Percentiles rank a stretch among this genome's conserved stretches.
Conservation (phyloP, 2,113 vertebrate genomes). For the Octodon degus region DNA sequence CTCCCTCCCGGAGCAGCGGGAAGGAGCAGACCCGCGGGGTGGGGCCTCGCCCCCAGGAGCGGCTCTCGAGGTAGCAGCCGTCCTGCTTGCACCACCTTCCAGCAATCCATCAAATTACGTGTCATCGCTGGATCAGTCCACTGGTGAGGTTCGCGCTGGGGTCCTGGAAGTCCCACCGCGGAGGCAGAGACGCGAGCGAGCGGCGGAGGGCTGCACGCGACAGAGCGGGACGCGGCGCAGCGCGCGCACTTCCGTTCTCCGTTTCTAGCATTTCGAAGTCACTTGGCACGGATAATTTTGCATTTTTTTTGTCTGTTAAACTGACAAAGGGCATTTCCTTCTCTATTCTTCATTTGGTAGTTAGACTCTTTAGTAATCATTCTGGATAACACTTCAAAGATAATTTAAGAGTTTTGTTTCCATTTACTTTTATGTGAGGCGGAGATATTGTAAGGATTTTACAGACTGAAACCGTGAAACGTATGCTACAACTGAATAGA, state of each 20-base stretch:
- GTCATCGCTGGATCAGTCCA: neutral
- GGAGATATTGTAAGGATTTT: neutral
- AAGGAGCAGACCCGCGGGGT: neutral
- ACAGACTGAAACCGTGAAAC: constrained; percentile 1
- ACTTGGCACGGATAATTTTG: neutral
- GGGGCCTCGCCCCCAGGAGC: neutral
- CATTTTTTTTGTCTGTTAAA: neutral
- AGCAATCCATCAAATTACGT: neutral
- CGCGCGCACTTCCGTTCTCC: neutral
- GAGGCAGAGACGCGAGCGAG: neutral
- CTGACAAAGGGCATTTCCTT: neutral
- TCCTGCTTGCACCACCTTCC: neutral
- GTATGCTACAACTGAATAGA: neutral
- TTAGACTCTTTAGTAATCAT: neutral
- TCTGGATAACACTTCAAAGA: neutral
- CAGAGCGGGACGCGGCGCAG: too few relatives aligned
- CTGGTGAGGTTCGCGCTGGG: neutral
- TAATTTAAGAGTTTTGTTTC: constrained; percentile 38
- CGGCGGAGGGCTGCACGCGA: too few relatives aligned
- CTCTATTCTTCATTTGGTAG: neutral
- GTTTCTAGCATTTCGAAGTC: neutral
- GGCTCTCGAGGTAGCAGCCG: neutral
- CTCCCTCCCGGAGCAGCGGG: neutral
- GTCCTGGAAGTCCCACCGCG: neutral
- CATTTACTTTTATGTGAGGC: neutral